Conservation (phyloP, 2,797 vertebrate species). For the Sebastolobus alascanus region DNA sequence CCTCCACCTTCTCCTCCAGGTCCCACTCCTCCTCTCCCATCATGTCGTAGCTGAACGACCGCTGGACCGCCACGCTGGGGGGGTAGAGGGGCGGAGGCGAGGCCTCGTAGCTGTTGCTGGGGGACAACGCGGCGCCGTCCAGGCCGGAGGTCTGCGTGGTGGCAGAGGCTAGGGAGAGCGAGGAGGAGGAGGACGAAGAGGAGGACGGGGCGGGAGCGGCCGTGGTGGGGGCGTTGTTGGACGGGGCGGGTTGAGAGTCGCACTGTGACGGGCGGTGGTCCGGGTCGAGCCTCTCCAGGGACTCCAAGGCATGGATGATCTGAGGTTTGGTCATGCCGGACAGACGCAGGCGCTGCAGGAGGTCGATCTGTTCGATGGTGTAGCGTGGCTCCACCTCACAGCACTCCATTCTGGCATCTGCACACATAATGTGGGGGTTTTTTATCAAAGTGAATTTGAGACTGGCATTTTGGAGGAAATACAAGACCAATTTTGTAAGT, state of each 20-base stretch:
- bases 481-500: constrained; percentile 25
- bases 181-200: constrained; percentile 86
- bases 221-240: constrained; percentile 59
- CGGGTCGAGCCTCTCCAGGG: constrained; percentile 88
- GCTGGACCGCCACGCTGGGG: constrained; percentile 80
- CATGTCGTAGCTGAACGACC: constrained; percentile 87
- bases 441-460: constrained; percentile 9
- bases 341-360: constrained; percentile 87
- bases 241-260: constrained; percentile 76
- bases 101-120: constrained; percentile 89
- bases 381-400: constrained; percentile 88
- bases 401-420: constrained; percentile 88
- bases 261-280: constrained; percentile 83
- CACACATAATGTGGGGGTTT: background rate
- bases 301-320: constrained; percentile 88
- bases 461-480: constrained; percentile 27
- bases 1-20: constrained; percentile 90
- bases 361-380: constrained; percentile 90
- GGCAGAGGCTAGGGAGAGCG: constrained; percentile 86
- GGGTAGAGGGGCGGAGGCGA: constrained; percentile 88
- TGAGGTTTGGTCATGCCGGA: constrained; percentile 90
- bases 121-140: constrained; percentile 85
- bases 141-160: constrained; percentile 89
- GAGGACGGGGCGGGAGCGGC: constrained; percentile 76
- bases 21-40: constrained; percentile 89